Percentiles rank a stretch among this genome's conserved stretches.
phyloP scores from a whole-genome alignment of 2,888 invertebrate genomes.

The Tetrapedia diversipes region DNA sequence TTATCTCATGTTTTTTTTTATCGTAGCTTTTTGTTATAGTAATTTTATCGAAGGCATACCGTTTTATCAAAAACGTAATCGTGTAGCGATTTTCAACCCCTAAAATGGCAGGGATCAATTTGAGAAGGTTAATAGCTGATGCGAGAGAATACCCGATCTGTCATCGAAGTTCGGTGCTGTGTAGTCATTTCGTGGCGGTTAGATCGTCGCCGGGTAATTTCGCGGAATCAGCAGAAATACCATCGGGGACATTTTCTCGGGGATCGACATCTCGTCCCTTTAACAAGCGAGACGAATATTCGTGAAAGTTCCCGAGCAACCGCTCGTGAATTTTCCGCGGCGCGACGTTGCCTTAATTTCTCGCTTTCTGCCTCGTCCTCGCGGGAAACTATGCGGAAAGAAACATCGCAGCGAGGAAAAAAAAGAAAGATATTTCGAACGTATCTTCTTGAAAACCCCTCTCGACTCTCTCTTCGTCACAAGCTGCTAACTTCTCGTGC shows the following conservation, averaged over 20 bases:
- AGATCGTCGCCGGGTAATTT: constrained; percentile 55
- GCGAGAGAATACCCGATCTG: constrained; percentile 19
- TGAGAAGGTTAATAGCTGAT: not conserved
- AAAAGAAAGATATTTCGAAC: not conserved
- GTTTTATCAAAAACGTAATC: too few relatives aligned
- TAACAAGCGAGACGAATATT: constrained; percentile 71
- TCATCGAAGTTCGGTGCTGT: constrained; percentile 38
- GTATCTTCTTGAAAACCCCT: not conserved
- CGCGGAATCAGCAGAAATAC: constrained; percentile 60
- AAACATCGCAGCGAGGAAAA: constrained; percentile 11
- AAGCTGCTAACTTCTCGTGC: not conserved
- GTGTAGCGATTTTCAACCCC: too few relatives aligned
- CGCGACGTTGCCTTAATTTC: constrained; percentile 74
- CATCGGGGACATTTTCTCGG: constrained; percentile 45
- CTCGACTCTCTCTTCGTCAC: not conserved
- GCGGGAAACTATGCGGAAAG: constrained; percentile 47
- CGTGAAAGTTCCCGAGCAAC: constrained; percentile 69
- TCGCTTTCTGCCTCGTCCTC: constrained; percentile 77
- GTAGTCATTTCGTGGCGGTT: constrained; percentile 43
- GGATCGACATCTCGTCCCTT: constrained; percentile 36
- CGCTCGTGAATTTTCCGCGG: constrained; percentile 67
- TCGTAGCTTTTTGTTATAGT: too few relatives aligned
- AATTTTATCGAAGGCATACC: too few relatives aligned
- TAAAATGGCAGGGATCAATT: not conserved
- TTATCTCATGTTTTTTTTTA: too few relatives aligned